Evolutionary conservation across 2,888 invertebrate species (phyloP).

Genomic region (Schizaphis graminum): DNA sequence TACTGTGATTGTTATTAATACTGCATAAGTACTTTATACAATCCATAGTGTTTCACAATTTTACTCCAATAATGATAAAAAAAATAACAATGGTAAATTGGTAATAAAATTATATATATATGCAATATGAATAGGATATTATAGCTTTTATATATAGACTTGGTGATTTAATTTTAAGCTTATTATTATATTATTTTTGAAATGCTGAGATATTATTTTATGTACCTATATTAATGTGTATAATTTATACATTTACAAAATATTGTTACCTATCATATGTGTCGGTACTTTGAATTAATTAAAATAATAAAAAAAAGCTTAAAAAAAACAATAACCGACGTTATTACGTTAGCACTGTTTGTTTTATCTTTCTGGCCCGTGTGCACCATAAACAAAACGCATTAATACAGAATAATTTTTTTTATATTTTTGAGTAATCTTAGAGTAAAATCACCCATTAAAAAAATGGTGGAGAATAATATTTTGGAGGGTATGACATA

Average conservation of each 20-base stretch:
- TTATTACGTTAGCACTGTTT: too few species aligned
- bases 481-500: too few species aligned
- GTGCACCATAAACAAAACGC: too few species aligned
- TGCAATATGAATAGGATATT: neutral
- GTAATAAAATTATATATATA: neutral
- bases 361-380: too few species aligned
- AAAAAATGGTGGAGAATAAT: too few species aligned
- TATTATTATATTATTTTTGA: too few species aligned
- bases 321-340: neutral
- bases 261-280: neutral
- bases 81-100: neutral
- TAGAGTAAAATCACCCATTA: too few species aligned
- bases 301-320: neutral
- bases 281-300: neutral
- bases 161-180: neutral
- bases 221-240: neutral
- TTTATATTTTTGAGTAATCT: too few species aligned
- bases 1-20: too few species aligned
- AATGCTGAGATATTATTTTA: too few species aligned
- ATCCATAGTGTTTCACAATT: neutral
- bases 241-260: neutral
- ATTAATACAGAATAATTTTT: too few species aligned
- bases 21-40: too few species aligned
- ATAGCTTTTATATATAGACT: neutral
- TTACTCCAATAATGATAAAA: neutral